Base-by-base conservation (phyloP, 2,113 vertebrate species). In the Hemiprocne comata region DNA sequence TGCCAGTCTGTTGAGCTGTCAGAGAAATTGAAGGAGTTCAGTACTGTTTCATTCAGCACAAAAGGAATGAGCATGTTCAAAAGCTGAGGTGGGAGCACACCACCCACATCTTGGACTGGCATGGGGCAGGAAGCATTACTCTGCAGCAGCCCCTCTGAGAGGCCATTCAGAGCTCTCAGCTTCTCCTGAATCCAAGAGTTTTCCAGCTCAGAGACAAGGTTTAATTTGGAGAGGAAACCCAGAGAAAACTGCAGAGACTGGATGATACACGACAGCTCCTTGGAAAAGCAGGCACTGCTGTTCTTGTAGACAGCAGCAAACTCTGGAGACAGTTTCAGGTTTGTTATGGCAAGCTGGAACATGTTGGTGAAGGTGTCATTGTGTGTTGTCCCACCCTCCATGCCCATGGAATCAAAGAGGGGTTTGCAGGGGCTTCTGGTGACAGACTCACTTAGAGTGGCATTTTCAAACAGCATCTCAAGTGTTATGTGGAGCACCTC, bases 391-490 rank as follows among this genome's bases (percentile, higher is more conserved):
- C 51, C 81, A 28, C 20, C 33, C 17, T 95, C 95, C 31, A 36
- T 5, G 1, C n/a, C 72, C 65, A 84, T 15, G 57, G 89, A 79
- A 53, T 85, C 81, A 55, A 97, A 89, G 71, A 96, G 92, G 36
- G 74, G 14, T 51, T 91, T 66, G 74, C 97, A 97, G 75, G 91
- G 79, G 50, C 78, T 94, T 40, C 36, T 21, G 2, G 18, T 79
- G 44, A 96, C 48, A 48, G 95, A 64, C 44, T 96, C 64, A 0
- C 62, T 78, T 4, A 94, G 36, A 70, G 90, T 87, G 79, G 38
- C 9, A 38, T 97, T 96, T 87, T 93, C 92, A 93, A 97, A 96
- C 28, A 98, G 85, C 78, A 87, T 53, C 87, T 93, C 71, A 25
- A 97, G 62, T 4, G 84, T 57, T 25, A 94, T 2, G 3, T 50